A percentile compares a stretch with the other conserved stretches of the same genome.
Evolutionary conservation across 23 tunicate genomes (phyloP).

Genomic region (Phallusia fumigata): DNA sequence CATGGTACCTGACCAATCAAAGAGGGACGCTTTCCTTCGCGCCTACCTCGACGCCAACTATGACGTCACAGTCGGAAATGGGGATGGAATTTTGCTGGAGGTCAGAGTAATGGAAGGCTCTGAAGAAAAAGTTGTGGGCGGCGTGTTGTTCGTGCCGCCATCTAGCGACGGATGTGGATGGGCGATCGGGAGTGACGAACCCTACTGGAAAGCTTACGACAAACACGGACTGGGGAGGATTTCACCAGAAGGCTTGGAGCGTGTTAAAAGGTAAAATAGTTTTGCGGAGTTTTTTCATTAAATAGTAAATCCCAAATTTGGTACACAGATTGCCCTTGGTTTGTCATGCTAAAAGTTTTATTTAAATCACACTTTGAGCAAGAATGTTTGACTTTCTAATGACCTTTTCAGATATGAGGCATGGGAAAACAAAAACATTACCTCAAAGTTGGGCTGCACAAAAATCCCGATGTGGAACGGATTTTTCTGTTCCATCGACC

Average conservation of each 20-base stretch:
- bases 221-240: constrained; percentile 51
- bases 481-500: constrained; percentile 32
- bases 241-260: constrained; percentile 55
- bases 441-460: background rate
- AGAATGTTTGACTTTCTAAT: background rate
- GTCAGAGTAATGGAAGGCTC: constrained; percentile 11
- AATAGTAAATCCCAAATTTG: too few relatives aligned
- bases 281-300: background rate
- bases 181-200: constrained; percentile 65
- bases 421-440: constrained; percentile 24
- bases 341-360: too few relatives aligned
- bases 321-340: too few relatives aligned
- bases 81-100: constrained; percentile 58
- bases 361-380: background rate
- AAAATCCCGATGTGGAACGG: constrained; percentile 22
- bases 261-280: constrained; percentile 52
- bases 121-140: constrained; percentile 8
- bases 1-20: constrained; percentile 67
- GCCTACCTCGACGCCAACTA: constrained; percentile 86
- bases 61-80: constrained; percentile 70
- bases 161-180: constrained; percentile 81
- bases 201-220: constrained; percentile 74
- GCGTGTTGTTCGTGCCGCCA: constrained; percentile 63
- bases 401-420: constrained; percentile 24
- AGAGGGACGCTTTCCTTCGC: constrained; percentile 74